Base-by-base conservation (phyloP, 2,888 invertebrate genomes). In the Baronia brevicornis region DNA sequence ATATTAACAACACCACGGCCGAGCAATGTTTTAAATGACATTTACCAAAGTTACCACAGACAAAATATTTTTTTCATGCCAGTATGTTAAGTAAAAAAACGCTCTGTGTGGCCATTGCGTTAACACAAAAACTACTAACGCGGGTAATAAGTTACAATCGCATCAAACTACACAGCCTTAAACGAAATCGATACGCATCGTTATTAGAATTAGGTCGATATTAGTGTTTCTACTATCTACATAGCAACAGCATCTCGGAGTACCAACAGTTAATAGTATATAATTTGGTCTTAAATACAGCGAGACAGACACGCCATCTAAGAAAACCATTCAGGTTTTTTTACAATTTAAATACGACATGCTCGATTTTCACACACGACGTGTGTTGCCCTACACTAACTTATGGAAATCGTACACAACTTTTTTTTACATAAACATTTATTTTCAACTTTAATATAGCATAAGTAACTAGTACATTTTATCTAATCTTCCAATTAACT, bases 391-490 rank as follows among this genome's bases (percentile, higher is more conserved):
- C 40, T 69, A 70, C 64, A 66, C 67, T 66, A 67, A 48, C 54
- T 39, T 43, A 58, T 51, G 61, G 67, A 54, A 67, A 69, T 71
- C 66, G 58, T 72, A 69, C 67, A 66, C 65, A 68, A 64, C 59
- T 67, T 62, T 39, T 38, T 40, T 38, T 39, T 48, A 61, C 62
- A 64, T 66, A 68, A 70, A 73, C 64, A 67, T 70, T 69, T 59
- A 64, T 52, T 51, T 50, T 57, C 55, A 51, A 47, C 47, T 49
- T 57, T 38, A 45, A 22, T 36, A 47, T 54, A 53, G 44, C 50
- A 57, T 46, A 51, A 51, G 52, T 57, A 66, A 51, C 53, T 69
- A 68, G 48, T 54, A 58, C 51, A 57, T 40, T 55, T 52, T 48
- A 44, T 57, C 59, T 67, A 60, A 53, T 42, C 41, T 56, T 51